Percentiles rank a stretch among this genome's conserved stretches.
These are phyloP conservation scores for Lysandra bellargus DNA, from an alignment of 2,888 invertebrate genomes.

Conservation along the genomic window DNA sequence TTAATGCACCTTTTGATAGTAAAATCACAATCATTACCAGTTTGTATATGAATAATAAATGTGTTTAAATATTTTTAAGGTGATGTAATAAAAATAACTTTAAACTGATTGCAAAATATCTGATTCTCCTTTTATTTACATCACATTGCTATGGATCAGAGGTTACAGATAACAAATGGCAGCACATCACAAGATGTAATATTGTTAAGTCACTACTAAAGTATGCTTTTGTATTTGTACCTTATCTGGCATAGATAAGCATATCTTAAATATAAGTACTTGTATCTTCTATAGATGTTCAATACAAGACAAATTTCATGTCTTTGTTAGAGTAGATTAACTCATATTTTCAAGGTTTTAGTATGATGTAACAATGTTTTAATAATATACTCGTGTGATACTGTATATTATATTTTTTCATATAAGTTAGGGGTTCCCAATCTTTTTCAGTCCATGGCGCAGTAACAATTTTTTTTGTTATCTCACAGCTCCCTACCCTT, in stretches of 20 bases:
- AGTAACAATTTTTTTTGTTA: too few relatives aligned
- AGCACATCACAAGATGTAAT: slow-evolving; percentile 9
- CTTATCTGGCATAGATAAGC: slow-evolving; percentile 8
- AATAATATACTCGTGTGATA: too few relatives aligned
- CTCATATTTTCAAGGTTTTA: neutral
- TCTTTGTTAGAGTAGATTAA: neutral
- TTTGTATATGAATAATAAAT: neutral
- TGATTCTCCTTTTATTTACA: neutral
- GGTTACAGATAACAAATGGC: slow-evolving; percentile 46
- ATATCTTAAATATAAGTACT: neutral
- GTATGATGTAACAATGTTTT: neutral
- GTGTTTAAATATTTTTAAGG: neutral
- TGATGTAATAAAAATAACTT: slow-evolving; percentile 10
- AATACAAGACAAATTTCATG: neutral
- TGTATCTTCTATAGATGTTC: neutral
- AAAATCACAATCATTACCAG: neutral
- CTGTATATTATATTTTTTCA: too few relatives aligned
- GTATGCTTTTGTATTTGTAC: neutral
- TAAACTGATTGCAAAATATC: neutral
- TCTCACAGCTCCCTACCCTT: too few relatives aligned
- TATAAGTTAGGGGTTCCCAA: too few relatives aligned
- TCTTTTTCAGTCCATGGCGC: too few relatives aligned
- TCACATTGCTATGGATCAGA: slow-evolving; percentile 43
- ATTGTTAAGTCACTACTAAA: slow-evolving; percentile 11
- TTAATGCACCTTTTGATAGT: neutral